Conservation (phyloP, 2,888 invertebrate species). For the Lasioglossum marginatum region DNA sequence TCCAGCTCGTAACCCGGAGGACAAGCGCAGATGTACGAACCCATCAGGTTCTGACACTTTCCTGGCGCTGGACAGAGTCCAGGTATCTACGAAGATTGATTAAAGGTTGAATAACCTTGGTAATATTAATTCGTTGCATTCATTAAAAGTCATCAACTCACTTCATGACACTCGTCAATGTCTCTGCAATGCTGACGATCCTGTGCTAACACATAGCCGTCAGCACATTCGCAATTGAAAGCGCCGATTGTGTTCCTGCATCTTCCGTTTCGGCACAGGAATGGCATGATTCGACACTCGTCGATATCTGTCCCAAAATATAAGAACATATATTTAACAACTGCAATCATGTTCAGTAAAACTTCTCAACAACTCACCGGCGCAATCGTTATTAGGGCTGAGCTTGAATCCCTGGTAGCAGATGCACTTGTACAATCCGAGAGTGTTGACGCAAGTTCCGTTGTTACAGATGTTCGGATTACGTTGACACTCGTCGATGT, state of each 20-base stretch:
- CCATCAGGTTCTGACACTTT: conserved; percentile 89
- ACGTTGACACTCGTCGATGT: conserved; percentile 90
- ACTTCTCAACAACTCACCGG: conserved; percentile 85
- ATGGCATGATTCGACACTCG: conserved; percentile 93
- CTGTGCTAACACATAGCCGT: conserved; percentile 90
- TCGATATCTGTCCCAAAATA: conserved; percentile 87
- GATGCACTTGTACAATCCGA: conserved; percentile 90
- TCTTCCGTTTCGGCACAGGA: conserved; percentile 93
- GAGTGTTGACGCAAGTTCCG: conserved; percentile 90
- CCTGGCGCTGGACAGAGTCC: conserved; percentile 88
- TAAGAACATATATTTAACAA: neutral
- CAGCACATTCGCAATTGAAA: conserved; percentile 92
- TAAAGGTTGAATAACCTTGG: neutral
- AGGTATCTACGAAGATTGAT: conserved; percentile 83
- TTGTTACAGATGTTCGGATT: conserved; percentile 91
- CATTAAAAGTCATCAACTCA: conserved; percentile 70
- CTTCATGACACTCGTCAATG: conserved; percentile 91
- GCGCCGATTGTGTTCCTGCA: conserved; percentile 93
- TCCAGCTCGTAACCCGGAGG: conserved; percentile 91
- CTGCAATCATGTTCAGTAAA: too few species aligned
- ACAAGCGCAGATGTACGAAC: conserved; percentile 91
- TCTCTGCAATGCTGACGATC: conserved; percentile 93
- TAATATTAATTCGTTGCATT: neutral
- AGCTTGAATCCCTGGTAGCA: conserved; percentile 92
- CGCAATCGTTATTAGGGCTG: conserved; percentile 91